Evolutionary conservation across 2,797 vertebrate species (phyloP), one percentile per base, ranked within the genome.

Genomic region (Siniperca obscura): DNA sequence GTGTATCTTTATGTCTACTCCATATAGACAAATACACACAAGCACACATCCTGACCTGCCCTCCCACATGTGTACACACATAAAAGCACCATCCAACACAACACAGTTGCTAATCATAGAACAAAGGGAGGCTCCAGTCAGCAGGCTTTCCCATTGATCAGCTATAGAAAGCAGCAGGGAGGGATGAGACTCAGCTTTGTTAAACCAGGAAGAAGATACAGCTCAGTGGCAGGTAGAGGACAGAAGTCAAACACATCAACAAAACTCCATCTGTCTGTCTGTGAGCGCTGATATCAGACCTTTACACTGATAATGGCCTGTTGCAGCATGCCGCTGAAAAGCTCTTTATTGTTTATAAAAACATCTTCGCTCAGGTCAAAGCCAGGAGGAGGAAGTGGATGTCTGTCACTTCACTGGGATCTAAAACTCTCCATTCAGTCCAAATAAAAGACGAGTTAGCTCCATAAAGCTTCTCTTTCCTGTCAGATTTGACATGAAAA

Each of bases 41-140:
- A 46, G 38, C 86, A 69, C 46, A 52, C 79, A 80, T n/a, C 74
- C 86, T 72, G 74, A 82, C 76, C 80, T 67, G 79, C 77, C 86
- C 86, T 87, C 90, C 83, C 83, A 86, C 86, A 76, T 80, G 50
- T 86, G 60, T 62, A 69, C 83, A 72, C 76, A 86, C 91, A 92
- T 86, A 87, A 89, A 93, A 89, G 86, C 87, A 59, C 36, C 80
- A 71, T 44, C 80, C 80, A 72, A 76, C 69, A 81, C 78, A 81
- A 82, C 82, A 74, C 82, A 74, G 80, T 65, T 69, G 91, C 91
- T 95, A 94, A 95, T 95, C 93, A 90, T 77, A 89, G 91, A 90
- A 95, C 91, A 94, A 93, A 94, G 80, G 89, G 85, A 87, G 79
- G 81, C 87, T 85, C 84, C 90, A 81, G 90, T 90, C 92, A 88